Base-by-base conservation (phyloP, 2,797 vertebrate genomes). In the Ibycter americanus region DNA sequence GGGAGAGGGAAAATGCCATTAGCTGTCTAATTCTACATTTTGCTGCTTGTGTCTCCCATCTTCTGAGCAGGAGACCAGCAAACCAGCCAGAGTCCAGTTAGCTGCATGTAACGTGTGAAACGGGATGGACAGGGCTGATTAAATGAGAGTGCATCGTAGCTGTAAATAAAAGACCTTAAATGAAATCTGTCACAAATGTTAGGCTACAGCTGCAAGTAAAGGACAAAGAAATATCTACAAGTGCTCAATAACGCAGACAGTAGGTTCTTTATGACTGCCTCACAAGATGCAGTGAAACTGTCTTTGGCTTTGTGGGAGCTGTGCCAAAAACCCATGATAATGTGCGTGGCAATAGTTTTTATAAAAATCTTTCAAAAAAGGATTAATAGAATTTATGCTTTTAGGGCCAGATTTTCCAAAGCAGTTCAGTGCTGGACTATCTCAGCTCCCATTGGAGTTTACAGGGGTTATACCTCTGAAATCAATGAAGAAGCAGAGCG, bases 111-210 rank as follows among this genome's bases (percentile, higher is more conserved):
- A 56, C 4, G 26, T 62, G 44, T 0, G 6, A 46, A 63, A 31
- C 0, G 0, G 51, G 56, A n/a, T 11, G 55, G 82, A 59, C 40
- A 8, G 90, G 68, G 58, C 49, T 62, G 82, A 71, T 93, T 34
- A 66, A 83, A 58, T 25, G 26, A 83, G 27, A 71, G 31, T 2
- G 0, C 68, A 34, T 83, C 9, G 0, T 42, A 34, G 47, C 72
- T 88, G 88, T 68, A 83, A 93, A 96, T 84, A 84, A 95, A 84
- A 65, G 68, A 13, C 56, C 11, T 78, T 49, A 63, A 89, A 92
- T 92, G 77, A 92, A 87, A 97, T 71, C 89, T 84, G 81, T 72
- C 94, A 65, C 83, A 84, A 65, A 68, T 71, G 61, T 81, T 79
- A 83, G 92, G 90, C 72, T 79, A 14, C 80, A 42, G 68, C 68